Evolutionary conservation across 2,797 vertebrate genomes (phyloP).

Genomic region (Manis pentadactyla): DNA sequence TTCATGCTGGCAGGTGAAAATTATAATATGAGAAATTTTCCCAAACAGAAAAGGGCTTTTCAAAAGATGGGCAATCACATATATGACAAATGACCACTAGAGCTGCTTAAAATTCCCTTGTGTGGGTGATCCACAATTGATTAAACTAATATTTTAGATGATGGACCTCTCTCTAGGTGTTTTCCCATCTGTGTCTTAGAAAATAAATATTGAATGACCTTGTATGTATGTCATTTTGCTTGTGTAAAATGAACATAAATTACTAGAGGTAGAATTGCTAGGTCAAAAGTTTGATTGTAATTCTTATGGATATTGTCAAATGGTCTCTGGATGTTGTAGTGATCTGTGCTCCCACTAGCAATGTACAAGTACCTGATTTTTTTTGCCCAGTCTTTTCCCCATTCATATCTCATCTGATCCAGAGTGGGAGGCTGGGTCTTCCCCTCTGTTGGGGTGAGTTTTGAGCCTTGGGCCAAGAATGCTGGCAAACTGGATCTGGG

Average conservation of each 20-base stretch:
- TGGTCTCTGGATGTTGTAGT: background rate
- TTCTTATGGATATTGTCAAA: background rate
- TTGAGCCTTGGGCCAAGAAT: constrained; percentile 34
- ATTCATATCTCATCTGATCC: background rate
- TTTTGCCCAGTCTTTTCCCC: background rate
- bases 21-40: constrained; percentile 37
- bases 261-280: constrained; percentile 43
- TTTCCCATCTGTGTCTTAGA: constrained; percentile 42
- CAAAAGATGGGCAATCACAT: background rate
- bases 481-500: constrained; percentile 24
- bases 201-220: background rate
- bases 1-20: background rate
- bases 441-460: background rate
- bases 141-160: constrained; percentile 38
- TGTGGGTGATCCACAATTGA: background rate
- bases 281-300: constrained; percentile 22
- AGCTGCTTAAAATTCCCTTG: constrained; percentile 37
- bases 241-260: constrained; percentile 54
- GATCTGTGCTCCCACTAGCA: background rate
- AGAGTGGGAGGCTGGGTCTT: background rate
- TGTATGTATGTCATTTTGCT: constrained; percentile 33
- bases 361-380: background rate
- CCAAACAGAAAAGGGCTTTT: constrained; percentile 8
- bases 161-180: background rate
- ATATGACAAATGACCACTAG: background rate